Conservation (phyloP, 2,888 invertebrate genomes). For the Synanthedon formicaeformis region DNA sequence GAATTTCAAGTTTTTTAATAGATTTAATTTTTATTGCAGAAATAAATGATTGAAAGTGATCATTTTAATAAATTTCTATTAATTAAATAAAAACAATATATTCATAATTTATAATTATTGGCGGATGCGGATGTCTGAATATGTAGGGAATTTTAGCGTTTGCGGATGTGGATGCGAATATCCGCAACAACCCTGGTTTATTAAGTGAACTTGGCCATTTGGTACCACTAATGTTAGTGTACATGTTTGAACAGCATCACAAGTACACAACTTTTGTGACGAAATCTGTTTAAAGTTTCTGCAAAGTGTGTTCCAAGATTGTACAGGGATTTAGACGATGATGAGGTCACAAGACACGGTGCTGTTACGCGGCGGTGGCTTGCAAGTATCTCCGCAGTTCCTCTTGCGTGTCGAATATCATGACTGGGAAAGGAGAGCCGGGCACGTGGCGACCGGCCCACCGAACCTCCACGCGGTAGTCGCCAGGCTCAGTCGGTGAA, state of each 20-base stretch:
- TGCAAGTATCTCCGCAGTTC: slow-evolving; percentile 82
- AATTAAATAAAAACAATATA: too few species aligned
- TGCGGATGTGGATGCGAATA: too few species aligned
- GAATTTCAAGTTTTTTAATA: too few species aligned
- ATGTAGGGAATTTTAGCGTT: too few species aligned
- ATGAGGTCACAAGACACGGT: not conserved
- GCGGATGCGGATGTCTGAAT: too few species aligned
- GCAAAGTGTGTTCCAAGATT: not conserved
- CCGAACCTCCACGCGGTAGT: slow-evolving; percentile 92
- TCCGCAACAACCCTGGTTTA: too few species aligned
- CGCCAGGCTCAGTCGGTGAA: slow-evolving; percentile 98
- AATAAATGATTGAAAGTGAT: too few species aligned
- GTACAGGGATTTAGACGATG: not conserved
- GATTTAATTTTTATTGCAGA: too few species aligned
- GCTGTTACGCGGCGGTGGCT: slow-evolving; percentile 36
- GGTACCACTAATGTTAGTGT: not conserved
- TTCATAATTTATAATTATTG: too few species aligned
- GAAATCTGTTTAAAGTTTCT: not conserved
- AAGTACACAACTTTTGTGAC: not conserved
- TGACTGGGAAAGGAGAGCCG: slow-evolving; percentile 97
- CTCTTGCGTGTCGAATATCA: slow-evolving; percentile 99
- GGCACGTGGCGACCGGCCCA: slow-evolving; percentile 99
- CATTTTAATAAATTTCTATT: too few species aligned
- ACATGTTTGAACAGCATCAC: too few species aligned
- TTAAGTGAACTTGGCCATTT: not conserved